Evolutionary conservation across 2,113 vertebrate species (phyloP).

Genomic region (Oreochromis niloticus): DNA sequence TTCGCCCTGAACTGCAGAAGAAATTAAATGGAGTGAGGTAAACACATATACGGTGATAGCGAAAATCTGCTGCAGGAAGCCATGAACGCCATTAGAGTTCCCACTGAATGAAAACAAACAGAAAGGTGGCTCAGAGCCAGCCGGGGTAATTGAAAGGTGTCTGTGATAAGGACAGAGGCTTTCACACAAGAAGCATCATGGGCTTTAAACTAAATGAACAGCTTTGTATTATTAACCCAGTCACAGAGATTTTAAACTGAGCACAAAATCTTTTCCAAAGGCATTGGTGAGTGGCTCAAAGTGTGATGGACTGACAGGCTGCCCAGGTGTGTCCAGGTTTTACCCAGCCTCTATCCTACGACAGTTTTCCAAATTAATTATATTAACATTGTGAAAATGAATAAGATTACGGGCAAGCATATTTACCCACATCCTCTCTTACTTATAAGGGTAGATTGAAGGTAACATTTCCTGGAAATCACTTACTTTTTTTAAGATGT

Average conservation of each 20-base stretch:
- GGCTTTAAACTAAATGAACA: not conserved
- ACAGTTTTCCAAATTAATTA: not conserved
- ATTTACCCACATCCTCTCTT: not conserved
- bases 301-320: not conserved
- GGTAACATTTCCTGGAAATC: not conserved
- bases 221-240: not conserved
- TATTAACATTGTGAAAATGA: not conserved
- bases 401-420: not conserved
- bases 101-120: conserved; percentile 7
- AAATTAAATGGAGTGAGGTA: conserved; percentile 6
- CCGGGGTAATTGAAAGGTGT: conserved; percentile 10
- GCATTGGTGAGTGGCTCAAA: not conserved
- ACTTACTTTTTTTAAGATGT: not conserved
- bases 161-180: not conserved
- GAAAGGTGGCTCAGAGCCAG: not conserved
- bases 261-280: not conserved
- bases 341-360: not conserved
- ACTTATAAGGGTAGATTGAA: not conserved
- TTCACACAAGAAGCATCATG: not conserved
- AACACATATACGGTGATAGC: not conserved
- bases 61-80: not conserved
- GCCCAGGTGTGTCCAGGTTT: not conserved
- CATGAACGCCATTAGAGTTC: not conserved
- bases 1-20: not conserved
- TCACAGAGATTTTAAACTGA: not conserved